Evolutionary conservation across 2,888 invertebrate species (phyloP), one percentile per base, ranked within the genome.

Genomic region (Sinhomidia bicolor): DNA sequence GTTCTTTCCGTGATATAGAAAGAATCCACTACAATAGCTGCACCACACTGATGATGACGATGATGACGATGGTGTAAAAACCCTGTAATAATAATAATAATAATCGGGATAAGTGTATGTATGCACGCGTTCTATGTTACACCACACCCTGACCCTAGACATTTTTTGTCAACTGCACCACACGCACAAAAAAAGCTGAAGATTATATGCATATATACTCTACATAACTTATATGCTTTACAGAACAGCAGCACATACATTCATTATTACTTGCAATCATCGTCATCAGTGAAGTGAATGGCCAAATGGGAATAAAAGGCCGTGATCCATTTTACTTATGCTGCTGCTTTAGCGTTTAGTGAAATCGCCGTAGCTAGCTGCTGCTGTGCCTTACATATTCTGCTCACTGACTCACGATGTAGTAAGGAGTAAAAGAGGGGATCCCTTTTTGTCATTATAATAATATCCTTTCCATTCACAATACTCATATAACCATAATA

Each of bases 271-370:
- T 17, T 68, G 62, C 76, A 41, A 83, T 74, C 60, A 65, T 78
- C 78, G 62, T 85, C 85, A 60, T 47, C 65, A 65, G 41, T 32
- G 26, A 76, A 54, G 26, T 54, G 41, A 85, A 76, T 85, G 71
- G 57, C 86, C 86, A 86, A 81, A 81, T 57, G 87, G 74, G 87
- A 87, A 81, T 81, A 81, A 81, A 87, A 87, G 87, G 87, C 87
- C 87, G 76, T 87, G 87, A 87, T 87, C 87, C 87, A 81, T 87
- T 87, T 87, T 87, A 87, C 36, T 87, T 87, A 81, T 60, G 12
- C n/a, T n/a, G n/a, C n/a, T n/a, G n/a, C n/a, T n/a, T n/a, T n/a
- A n/a, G n/a, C n/a, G n/a, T n/a, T n/a, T n/a, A n/a, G n/a, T n/a
- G n/a, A n/a, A n/a, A n/a, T n/a, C n/a, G n/a, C n/a, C n/a, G n/a